Evolutionary conservation across 2,888 invertebrate genomes (phyloP).

Genomic region (Campoplex capitator): DNA sequence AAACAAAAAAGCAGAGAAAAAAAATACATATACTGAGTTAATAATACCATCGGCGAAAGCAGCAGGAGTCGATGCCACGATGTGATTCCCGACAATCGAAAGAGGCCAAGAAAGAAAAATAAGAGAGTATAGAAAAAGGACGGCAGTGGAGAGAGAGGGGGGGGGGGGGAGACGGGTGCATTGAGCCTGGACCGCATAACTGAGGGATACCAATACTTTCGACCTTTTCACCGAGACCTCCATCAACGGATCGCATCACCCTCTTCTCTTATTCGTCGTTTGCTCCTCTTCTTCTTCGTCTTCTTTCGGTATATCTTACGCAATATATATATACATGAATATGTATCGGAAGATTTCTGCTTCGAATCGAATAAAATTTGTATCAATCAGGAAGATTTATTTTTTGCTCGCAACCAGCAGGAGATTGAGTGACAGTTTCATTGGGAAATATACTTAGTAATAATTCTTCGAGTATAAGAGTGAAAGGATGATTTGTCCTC

Average conservation of each 20-base stretch:
- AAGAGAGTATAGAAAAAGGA: slow-evolving; percentile 22
- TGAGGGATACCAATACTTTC: slow-evolving; percentile 53
- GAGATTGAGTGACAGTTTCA: slow-evolving; percentile 2
- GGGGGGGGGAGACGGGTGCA: slow-evolving; percentile 2
- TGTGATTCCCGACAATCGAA: slow-evolving; percentile 52
- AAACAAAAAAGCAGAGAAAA: not conserved
- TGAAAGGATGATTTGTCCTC: not conserved
- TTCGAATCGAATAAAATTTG: slow-evolving; percentile 37
- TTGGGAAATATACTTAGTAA: not conserved
- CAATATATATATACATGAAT: not conserved
- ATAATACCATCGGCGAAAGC: slow-evolving; percentile 68
- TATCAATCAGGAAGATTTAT: slow-evolving; percentile 6
- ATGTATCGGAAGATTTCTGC: not conserved
- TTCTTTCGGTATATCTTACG: not conserved
- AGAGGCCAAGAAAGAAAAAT: slow-evolving; percentile 1
- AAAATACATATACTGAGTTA: slow-evolving; percentile 56
- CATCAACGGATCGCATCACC: slow-evolving; percentile 47
- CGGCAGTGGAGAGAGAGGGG: not conserved
- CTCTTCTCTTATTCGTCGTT: slow-evolving; percentile 35
- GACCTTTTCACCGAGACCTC: slow-evolving; percentile 54
- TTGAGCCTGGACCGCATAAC: slow-evolving; percentile 43
- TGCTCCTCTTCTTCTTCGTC: slow-evolving; percentile 7
- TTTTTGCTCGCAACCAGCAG: not conserved
- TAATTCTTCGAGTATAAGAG: not conserved
- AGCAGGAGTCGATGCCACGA: slow-evolving; percentile 65